Conservation (phyloP, 2,113 vertebrate species). For the Sinosuthora webbiana region DNA sequence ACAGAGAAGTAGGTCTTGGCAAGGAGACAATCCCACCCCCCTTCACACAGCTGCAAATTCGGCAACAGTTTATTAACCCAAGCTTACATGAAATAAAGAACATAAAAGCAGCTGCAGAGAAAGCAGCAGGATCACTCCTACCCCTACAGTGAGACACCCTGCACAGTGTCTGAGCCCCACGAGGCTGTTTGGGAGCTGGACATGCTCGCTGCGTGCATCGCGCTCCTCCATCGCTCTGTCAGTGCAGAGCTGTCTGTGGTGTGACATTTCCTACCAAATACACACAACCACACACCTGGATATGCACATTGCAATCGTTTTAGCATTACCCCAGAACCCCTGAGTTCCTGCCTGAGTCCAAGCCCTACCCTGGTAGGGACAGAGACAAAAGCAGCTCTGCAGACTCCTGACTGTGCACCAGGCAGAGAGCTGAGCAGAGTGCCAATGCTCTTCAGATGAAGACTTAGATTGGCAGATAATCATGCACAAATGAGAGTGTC, state of each 20-base stretch:
- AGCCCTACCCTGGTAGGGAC: not conserved
- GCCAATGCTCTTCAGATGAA: not conserved
- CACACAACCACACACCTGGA: accelerated
- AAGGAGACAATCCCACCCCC: not conserved
- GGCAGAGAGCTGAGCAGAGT: not conserved
- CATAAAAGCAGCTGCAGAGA: not conserved
- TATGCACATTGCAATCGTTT: not conserved
- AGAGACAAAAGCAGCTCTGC: not conserved
- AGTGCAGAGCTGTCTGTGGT: not conserved
- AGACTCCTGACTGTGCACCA: not conserved
- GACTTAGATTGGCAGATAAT: not conserved
- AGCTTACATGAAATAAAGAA: not conserved
- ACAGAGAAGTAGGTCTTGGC: not conserved
- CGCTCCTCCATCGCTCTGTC: accelerated
- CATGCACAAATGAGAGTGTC: not conserved
- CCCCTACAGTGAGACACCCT: not conserved
- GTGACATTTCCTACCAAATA: not conserved
- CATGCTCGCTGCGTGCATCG: accelerated
- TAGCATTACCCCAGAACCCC: accelerated
- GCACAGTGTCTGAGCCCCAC: accelerated
- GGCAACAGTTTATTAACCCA: not conserved
- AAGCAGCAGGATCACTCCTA: not conserved
- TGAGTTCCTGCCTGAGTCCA: not conserved
- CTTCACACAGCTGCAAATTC: not conserved
- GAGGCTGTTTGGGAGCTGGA: not conserved